These are phyloP conservation scores for Accipiter cooperii DNA, from an alignment of 2,113 vertebrate species.

Conservation along the genomic window DNA sequence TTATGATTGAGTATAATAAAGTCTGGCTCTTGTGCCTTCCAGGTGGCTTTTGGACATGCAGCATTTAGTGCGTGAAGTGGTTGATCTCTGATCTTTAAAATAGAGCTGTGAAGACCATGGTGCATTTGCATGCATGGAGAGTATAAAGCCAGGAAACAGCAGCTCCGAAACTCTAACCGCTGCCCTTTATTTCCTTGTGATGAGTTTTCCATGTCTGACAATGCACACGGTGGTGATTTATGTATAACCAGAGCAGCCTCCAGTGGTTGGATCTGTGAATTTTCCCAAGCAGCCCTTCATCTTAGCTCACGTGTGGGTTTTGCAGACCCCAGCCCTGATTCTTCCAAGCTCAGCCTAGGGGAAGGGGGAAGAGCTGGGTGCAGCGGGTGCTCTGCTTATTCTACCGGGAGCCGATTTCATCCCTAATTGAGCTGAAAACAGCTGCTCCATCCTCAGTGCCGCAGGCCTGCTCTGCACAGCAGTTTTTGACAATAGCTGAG, in stretches of 20 bases:
- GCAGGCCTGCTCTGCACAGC: background rate
- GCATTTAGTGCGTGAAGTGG: background rate
- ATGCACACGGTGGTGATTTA: background rate
- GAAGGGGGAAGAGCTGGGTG: background rate
- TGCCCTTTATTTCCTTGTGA: background rate
- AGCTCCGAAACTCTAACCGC: background rate
- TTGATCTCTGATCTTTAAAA: background rate
- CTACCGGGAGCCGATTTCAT: background rate
- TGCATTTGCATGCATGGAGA: background rate
- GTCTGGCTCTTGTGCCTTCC: background rate
- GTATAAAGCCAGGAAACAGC: background rate
- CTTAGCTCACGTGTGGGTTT: background rate
- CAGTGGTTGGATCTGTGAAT: constrained; percentile 22
- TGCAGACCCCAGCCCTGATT: background rate
- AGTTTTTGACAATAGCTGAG: background rate
- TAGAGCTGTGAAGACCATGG: background rate
- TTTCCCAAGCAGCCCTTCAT: background rate
- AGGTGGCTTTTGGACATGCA: background rate
- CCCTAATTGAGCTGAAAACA: background rate
- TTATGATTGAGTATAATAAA: background rate
- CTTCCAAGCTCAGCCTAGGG: background rate
- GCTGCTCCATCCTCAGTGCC: background rate
- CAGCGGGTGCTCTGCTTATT: background rate
- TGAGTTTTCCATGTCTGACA: background rate
- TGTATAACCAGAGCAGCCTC: constrained; percentile 55